phyloP scores from a whole-genome alignment of 23 tunicate species.

The Corella eumyota region DNA sequence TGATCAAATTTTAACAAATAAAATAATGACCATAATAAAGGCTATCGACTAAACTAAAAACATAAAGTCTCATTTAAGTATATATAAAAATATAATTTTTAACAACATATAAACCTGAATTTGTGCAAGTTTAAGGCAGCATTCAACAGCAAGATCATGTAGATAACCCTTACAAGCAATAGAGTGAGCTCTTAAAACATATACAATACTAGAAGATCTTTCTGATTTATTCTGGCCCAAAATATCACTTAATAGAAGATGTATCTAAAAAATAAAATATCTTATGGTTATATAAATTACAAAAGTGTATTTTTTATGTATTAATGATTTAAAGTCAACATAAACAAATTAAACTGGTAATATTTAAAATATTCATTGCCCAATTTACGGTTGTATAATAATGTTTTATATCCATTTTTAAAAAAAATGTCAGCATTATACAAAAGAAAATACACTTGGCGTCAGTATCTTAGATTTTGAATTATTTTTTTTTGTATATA shows the following conservation, averaged over 20 bases:
- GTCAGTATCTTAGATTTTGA: too few relatives aligned
- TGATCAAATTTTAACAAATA: not conserved
- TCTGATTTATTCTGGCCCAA: not conserved
- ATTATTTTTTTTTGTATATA: too few relatives aligned
- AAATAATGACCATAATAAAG: not conserved
- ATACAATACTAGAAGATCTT: not conserved
- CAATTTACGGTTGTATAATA: too few relatives aligned
- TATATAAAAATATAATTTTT: not conserved
- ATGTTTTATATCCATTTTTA: too few relatives aligned
- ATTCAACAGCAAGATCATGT: not conserved
- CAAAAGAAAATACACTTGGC: too few relatives aligned
- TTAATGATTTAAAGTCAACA: too few relatives aligned
- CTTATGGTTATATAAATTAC: too few relatives aligned
- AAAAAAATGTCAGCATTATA: too few relatives aligned
- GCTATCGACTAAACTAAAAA: not conserved
- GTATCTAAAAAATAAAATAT: not conserved
- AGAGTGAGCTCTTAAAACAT: slow-evolving; percentile 1
- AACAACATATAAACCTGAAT: not conserved
- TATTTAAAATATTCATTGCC: too few relatives aligned
- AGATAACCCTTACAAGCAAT: slow-evolving; percentile 1
- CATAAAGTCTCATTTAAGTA: not conserved
- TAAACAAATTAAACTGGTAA: too few relatives aligned
- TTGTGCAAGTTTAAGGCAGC: not conserved
- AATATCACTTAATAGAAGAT: not conserved
- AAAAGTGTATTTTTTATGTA: too few relatives aligned